These are phyloP conservation scores for Pasiphila rectangulata DNA, from an alignment of 2,888 invertebrate genomes.

Conservation along the genomic window DNA sequence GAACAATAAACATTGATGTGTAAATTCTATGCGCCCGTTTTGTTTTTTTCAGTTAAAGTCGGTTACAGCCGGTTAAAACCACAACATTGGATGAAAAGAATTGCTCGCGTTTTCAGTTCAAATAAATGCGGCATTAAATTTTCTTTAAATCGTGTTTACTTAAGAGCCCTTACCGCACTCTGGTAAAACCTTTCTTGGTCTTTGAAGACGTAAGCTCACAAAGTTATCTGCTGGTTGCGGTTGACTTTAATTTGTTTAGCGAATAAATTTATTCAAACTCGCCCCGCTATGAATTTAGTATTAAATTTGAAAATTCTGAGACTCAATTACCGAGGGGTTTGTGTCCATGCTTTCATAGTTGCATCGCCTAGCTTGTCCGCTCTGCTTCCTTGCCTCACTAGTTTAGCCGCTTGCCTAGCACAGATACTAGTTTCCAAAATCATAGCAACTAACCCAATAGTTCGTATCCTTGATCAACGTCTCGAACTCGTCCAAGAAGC, in stretches of 20 bases:
- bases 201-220: slow-evolving; percentile 9
- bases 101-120: slow-evolving; percentile 13
- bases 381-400: neutral
- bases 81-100: slow-evolving; percentile 10
- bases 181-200: slow-evolving; percentile 10
- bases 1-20: too few species aligned
- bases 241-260: slow-evolving; percentile 3
- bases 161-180: slow-evolving; percentile 10
- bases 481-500: too few species aligned
- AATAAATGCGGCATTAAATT: slow-evolving; percentile 17
- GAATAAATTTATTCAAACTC: slow-evolving; percentile 4
- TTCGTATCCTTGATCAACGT: too few species aligned
- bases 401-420: too few species aligned
- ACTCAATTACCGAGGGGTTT: slow-evolving; percentile 1
- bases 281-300: slow-evolving; percentile 1
- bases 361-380: too few species aligned
- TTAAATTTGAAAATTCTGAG: neutral
- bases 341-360: too few species aligned
- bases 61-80: too few species aligned
- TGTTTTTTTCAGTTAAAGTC: slow-evolving; percentile 3
- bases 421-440: too few species aligned
- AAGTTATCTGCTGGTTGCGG: slow-evolving; percentile 8
- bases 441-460: too few species aligned
- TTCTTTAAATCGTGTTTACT: slow-evolving; percentile 12
- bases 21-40: slow-evolving; percentile 1